phyloP scores from a whole-genome alignment of 2,888 invertebrate species.

The Dendrolimus houi region DNA sequence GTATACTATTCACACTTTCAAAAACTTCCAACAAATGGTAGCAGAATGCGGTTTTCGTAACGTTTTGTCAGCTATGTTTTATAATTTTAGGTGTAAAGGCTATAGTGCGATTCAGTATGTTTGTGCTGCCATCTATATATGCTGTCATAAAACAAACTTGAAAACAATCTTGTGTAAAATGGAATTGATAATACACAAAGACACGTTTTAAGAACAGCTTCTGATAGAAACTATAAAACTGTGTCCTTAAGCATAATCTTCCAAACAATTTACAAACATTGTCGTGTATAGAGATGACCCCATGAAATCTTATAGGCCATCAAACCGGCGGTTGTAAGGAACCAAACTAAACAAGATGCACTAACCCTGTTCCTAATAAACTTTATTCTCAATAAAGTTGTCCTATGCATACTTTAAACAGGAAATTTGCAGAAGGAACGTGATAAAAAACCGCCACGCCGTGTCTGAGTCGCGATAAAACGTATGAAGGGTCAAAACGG shows the following conservation, averaged over 20 bases:
- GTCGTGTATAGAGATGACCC: background rate
- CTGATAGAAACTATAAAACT: too few species aligned
- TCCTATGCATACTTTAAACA: constrained; percentile 46
- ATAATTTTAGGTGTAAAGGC: too few species aligned
- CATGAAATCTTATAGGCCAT: background rate
- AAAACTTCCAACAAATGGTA: too few species aligned
- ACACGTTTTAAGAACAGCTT: too few species aligned
- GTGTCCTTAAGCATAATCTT: background rate
- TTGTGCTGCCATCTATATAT: too few species aligned
- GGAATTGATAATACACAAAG: too few species aligned
- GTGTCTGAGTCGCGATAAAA: constrained; percentile 57
- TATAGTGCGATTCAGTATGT: too few species aligned
- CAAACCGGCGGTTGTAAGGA: constrained; percentile 1
- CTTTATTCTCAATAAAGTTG: constrained; percentile 38
- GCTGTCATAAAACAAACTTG: too few species aligned
- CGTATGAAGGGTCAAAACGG: constrained; percentile 69
- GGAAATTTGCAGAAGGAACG: constrained; percentile 36
- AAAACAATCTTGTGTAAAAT: too few species aligned
- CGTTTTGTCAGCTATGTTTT: too few species aligned
- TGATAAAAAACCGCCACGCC: constrained; percentile 27
- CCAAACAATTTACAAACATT: background rate
- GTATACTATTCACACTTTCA: too few species aligned
- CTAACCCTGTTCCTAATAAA: constrained; percentile 19
- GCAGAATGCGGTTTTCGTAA: too few species aligned
- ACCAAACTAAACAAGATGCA: constrained; percentile 25